phyloP scores from a whole-genome alignment of 2,113 vertebrate species.

The Bungarus multicinctus region DNA sequence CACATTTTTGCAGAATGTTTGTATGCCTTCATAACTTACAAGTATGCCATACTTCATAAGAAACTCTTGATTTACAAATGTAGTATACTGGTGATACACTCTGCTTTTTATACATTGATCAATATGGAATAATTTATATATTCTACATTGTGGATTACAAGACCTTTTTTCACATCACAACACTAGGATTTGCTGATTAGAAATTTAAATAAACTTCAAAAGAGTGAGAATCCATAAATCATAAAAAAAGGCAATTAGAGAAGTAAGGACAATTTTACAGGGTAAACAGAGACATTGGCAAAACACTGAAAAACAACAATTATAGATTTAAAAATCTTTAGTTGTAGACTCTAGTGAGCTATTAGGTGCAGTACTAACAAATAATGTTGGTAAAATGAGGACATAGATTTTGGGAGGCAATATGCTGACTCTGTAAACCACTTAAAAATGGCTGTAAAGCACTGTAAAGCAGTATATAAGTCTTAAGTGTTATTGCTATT shows the following conservation, averaged over 20 bases:
- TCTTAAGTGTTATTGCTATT: too few relatives aligned
- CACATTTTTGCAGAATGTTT: background rate
- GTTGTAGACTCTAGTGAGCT: background rate
- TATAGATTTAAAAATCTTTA: conserved; percentile 12
- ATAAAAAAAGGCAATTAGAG: conserved; percentile 32
- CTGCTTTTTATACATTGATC: background rate
- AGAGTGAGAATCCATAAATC: background rate
- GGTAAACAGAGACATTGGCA: background rate
- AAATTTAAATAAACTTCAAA: background rate
- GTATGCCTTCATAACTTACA: background rate
- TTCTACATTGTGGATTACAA: background rate
- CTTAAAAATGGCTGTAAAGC: too few relatives aligned
- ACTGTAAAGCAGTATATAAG: too few relatives aligned
- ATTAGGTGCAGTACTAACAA: background rate
- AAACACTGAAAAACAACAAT: background rate
- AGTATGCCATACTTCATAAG: background rate
- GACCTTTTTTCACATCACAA: background rate
- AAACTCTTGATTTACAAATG: background rate
- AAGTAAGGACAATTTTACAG: background rate
- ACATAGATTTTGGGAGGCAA: too few relatives aligned
- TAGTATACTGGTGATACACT: background rate
- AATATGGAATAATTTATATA: background rate
- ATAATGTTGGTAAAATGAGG: background rate
- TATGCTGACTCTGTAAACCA: too few relatives aligned
- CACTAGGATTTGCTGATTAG: background rate